Evolutionary conservation across 2,888 invertebrate genomes (phyloP), one percentile per base, ranked within the genome.

Genomic region (Theristus sp.): DNA sequence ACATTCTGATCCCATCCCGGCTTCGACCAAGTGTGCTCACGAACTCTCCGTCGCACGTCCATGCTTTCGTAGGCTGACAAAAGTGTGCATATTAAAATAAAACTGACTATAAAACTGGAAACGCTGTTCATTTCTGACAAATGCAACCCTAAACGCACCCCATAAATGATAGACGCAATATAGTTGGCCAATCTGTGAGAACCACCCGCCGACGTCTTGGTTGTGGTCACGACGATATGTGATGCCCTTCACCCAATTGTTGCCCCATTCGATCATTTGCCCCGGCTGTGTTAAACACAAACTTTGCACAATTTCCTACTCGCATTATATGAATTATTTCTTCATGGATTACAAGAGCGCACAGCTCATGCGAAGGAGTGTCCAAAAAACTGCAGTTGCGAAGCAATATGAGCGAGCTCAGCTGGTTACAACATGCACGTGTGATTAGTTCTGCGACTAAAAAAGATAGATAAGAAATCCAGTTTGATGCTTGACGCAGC

Each of bases 1-100:
- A 98, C 98, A 76, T 93, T 96, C 74, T 91, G 90, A 77, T 98
- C 96, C 98, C 98, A 98, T 62, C 96, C 98, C 0, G 96, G 96
- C 68, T 88, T 87, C 67, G 88, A 82, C 96, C 96, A 98, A 2
- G 94, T 93, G 68, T 86, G 84, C 77, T 96, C 94, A 65, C 98
- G 84, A 0, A 91, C 91, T 76, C 91, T 89, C 72, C 91, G 91
- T 28, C 98, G 83, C 1, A 84, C 83, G 71, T 89, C 85, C 70
- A 98, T 81, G 76, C 87, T 85, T 72, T 87, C 85, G 78, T 98
- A 98, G 74, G 91, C 93, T 93, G 75, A 3, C 31, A 57, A 29
- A 10, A 26, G 20, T 10, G 1, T n/a, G 46, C 20, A 47, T 22
- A 2, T 17, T 56, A 49, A 10, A 49, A 20, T 49, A n/a, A 3